Conservation (phyloP, 2,797 vertebrate genomes). For the Linurgus olivaceus region DNA sequence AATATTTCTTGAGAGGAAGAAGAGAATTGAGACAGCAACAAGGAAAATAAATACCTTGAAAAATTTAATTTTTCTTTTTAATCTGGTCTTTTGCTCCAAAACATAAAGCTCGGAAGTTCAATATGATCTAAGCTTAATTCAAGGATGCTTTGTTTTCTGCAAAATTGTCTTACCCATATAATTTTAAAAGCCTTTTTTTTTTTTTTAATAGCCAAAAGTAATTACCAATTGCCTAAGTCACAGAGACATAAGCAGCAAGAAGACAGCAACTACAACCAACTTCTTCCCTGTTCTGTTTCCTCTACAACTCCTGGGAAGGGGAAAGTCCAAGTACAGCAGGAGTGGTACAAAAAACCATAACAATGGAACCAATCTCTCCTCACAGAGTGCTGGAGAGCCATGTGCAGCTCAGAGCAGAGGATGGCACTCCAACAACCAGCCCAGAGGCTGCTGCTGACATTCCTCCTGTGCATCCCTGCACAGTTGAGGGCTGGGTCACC, state of each 20-base stretch:
- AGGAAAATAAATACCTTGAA: background rate
- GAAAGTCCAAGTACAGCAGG: background rate
- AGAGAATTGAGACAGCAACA: background rate
- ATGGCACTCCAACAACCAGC: background rate
- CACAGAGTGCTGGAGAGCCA: background rate
- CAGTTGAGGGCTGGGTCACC: background rate
- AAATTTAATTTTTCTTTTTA: background rate
- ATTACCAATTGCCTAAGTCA: background rate
- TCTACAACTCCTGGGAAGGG: background rate
- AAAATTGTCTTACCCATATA: background rate
- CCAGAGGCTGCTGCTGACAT: background rate
- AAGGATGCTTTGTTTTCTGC: background rate
- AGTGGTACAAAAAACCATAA: background rate
- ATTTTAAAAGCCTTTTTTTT: background rate
- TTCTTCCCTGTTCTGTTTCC: background rate
- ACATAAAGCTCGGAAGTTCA: background rate
- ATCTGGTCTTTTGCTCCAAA: background rate
- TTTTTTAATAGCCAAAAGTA: background rate
- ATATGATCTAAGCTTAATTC: background rate
- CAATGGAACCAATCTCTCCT: background rate
- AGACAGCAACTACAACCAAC: background rate
- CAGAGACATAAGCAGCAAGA: background rate
- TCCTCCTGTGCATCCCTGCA: background rate
- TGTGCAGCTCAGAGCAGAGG: background rate
- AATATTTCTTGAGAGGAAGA: background rate